Evolutionary conservation across 2,888 invertebrate genomes (phyloP).

Genomic region (Keiferia lycopersicella): DNA sequence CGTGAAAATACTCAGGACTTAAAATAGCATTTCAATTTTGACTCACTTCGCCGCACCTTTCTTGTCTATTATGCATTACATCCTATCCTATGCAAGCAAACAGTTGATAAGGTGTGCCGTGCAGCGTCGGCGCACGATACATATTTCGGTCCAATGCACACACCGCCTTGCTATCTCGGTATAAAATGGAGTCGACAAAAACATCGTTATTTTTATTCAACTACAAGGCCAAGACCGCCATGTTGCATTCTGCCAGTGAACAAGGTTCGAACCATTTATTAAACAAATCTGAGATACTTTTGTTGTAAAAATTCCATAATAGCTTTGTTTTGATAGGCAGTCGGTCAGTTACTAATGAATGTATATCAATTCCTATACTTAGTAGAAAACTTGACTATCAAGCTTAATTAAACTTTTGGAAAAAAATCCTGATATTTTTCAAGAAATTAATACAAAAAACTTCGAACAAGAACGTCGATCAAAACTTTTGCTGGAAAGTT

Average conservation of each 20-base stretch:
- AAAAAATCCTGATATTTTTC: not conserved
- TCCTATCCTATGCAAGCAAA: constrained; percentile 30
- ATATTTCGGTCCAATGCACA: constrained; percentile 41
- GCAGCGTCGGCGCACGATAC: constrained; percentile 24
- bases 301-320: constrained; percentile 5
- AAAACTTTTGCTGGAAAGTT: constrained; percentile 1
- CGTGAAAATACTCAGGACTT: not conserved
- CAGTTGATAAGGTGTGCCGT: constrained; percentile 31
- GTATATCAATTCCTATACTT: not conserved
- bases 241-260: constrained; percentile 71
- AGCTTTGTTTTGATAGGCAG: not conserved
- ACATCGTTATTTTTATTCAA: constrained; percentile 75
- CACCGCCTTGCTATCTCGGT: constrained; percentile 53
- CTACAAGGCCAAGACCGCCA: constrained; percentile 70
- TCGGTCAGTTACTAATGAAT: not conserved
- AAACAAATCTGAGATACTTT: constrained; percentile 21
- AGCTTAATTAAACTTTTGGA: not conserved
- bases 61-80: constrained; percentile 27
- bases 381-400: not conserved
- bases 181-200: constrained; percentile 70
- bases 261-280: constrained; percentile 53
- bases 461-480: not conserved
- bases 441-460: not conserved
- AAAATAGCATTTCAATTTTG: not conserved
- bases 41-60: constrained; percentile 17